These are phyloP conservation scores for Scelioninae gen. 1 DNA, from an alignment of 2,888 invertebrate genomes.

Conservation along the genomic window DNA sequence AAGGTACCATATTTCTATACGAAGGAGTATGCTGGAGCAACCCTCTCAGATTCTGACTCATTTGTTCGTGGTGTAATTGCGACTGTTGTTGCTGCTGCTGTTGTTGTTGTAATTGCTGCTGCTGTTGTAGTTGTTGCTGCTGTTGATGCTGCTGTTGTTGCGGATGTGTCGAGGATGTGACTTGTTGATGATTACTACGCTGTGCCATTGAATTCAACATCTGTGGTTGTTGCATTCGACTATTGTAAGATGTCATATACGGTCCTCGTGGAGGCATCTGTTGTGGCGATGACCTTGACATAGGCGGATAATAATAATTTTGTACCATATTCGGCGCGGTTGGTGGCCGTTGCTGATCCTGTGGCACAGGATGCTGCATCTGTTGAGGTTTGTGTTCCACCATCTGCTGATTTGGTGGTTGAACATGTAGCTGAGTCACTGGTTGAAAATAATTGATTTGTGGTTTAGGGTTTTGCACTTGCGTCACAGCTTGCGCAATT, in stretches of 20 bases:
- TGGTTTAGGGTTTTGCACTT: conserved; percentile 65
- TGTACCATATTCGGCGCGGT: conserved; percentile 69
- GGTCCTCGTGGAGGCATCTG: conserved; percentile 75
- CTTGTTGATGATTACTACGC: conserved; percentile 82
- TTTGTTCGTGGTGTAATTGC: conserved; percentile 79
- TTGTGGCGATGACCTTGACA: conserved; percentile 81
- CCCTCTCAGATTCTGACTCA: conserved; percentile 80
- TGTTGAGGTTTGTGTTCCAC: conserved; percentile 81
- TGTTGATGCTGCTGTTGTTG: conserved; percentile 83
- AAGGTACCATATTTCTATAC: conserved; percentile 74
- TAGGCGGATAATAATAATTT: conserved; percentile 78
- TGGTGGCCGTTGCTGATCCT: conserved; percentile 72
- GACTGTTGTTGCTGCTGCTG: too few species aligned
- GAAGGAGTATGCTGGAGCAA: conserved; percentile 80
- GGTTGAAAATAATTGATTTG: conserved; percentile 76
- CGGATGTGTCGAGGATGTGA: conserved; percentile 87
- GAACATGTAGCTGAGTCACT: conserved; percentile 81
- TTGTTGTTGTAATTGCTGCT: too few species aligned
- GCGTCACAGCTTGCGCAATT: conserved; percentile 14
- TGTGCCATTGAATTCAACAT: conserved; percentile 78
- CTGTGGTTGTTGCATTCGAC: conserved; percentile 78
- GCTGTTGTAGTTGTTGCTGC: conserved; percentile 83
- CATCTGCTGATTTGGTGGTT: conserved; percentile 80
- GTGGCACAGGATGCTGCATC: conserved; percentile 69
- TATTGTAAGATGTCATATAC: conserved; percentile 81